Conservation (phyloP, 2,113 vertebrate genomes). For the Dipodomys spectabilis region DNA sequence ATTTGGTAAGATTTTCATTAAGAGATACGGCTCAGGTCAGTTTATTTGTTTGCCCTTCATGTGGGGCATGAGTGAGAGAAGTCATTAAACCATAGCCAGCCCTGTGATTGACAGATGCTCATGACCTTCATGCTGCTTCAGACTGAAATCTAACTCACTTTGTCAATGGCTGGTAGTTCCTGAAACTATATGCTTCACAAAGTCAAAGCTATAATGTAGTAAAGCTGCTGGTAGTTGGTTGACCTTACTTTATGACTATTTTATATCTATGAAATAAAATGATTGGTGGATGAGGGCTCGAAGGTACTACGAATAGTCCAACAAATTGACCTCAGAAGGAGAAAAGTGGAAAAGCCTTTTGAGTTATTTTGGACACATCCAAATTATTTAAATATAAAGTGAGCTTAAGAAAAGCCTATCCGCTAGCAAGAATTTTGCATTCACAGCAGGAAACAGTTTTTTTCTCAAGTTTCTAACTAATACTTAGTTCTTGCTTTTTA, state of each 20-base stretch:
- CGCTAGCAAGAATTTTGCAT: constrained; percentile 29
- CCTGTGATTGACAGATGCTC: neutral
- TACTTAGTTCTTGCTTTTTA: constrained; percentile 39
- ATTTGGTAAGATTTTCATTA: neutral
- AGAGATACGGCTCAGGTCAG: neutral
- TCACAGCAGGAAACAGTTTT: neutral
- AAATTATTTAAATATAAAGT: neutral
- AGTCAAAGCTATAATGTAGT: neutral
- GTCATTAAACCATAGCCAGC: no score
- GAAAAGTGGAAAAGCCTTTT: neutral
- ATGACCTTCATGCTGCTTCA: neutral
- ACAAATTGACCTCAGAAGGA: neutral
- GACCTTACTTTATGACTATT: neutral
- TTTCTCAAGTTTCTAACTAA: constrained; percentile 29
- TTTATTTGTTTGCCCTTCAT: neutral
- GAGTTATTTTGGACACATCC: constrained; percentile 11
- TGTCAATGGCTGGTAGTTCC: neutral
- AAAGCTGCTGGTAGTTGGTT: neutral
- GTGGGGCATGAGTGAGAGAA: constrained; percentile 6
- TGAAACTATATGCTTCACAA: neutral
- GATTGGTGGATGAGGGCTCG: no score
- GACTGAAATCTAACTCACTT: neutral
- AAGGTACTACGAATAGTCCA: neutral
- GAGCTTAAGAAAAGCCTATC: neutral
- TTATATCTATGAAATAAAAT: neutral